Evolutionary conservation across 1,140 invertebrate species (phyloP), one percentile per base, ranked within the genome.

Genomic region (Berghia stephanieae): DNA sequence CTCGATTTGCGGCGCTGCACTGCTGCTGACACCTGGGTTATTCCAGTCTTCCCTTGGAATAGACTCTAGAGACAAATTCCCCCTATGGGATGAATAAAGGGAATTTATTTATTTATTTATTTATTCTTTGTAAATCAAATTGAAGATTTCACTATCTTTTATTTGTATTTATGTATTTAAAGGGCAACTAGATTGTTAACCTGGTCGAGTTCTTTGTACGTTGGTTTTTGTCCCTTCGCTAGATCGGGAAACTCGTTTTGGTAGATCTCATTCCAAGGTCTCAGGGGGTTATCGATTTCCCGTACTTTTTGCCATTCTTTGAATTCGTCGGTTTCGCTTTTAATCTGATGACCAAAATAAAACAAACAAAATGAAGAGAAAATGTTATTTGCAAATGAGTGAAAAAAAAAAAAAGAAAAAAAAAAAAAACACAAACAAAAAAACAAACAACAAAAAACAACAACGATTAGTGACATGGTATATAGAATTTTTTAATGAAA

Each of bases 211-310:
- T 82, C 75, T n/a, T 78, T 42, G 21, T 77, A 78, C 18, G 83
- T 75, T 10, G 85, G 85, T 34, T 78, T 78, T 21, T 84, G 78
- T n/a, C 78, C 79, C 10, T 77, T 55, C 34, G 80, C 76, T 60
- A 82, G 71, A 6, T 76, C 4, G 10, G 78, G 66, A 0, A 85
- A 71, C 63, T 88, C 83, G 69, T 87, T 80, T 40, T 82, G 72
- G 78, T 87, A 89, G n/a, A 83, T 63, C 34, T 88, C 78, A 34
- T 79, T 68, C 86, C 88, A 90, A 38, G 89, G 88, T 49, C 81
- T 82, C 24, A 90, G 81, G 0, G 89, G 89, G 70, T 89, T 89
- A 70, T 90, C 87, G 57, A 90, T 90, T 44, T 88, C 82, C 21
- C 88, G 78, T 0, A 87, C 87, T 78, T 85, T 86, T 66, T 84